Percentiles rank a stretch among this genome's conserved stretches.
Conservation (phyloP, 1,140 invertebrate genomes). For the Oncopeltus fasciatus region DNA sequence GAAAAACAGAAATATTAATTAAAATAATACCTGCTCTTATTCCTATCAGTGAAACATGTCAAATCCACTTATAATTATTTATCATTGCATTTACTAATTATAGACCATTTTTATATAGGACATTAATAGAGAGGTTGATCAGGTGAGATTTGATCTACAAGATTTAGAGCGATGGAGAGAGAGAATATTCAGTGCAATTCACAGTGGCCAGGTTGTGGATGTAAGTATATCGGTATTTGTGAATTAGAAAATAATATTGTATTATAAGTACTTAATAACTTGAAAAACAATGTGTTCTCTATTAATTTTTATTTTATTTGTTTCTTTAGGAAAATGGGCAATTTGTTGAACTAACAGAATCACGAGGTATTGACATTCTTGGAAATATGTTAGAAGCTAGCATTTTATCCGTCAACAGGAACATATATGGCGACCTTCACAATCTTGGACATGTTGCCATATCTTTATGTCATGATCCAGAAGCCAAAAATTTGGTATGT, state of each 20-base stretch:
- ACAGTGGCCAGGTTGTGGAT: constrained; percentile 42
- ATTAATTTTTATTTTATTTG: too few relatives aligned
- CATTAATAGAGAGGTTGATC: constrained; percentile 47
- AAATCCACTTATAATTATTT: too few relatives aligned
- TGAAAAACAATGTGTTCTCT: neutral
- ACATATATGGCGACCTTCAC: constrained; percentile 55
- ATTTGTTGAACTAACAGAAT: constrained; percentile 41
- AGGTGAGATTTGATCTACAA: constrained; percentile 46
- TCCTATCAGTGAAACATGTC: too few relatives aligned
- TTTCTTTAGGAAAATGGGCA: constrained; percentile 20
- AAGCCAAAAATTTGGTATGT: constrained; percentile 48
- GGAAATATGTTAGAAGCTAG: constrained; percentile 67
- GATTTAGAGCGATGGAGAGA: constrained; percentile 60
- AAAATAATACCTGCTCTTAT: too few relatives aligned
- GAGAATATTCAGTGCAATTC: constrained; percentile 56
- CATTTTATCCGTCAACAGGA: constrained; percentile 48
- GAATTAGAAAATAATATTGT: too few relatives aligned
- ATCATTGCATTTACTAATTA: too few relatives aligned
- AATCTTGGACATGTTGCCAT: constrained; percentile 55
- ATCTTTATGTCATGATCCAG: constrained; percentile 54
- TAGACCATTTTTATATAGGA: too few relatives aligned
- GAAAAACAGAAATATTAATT: too few relatives aligned
- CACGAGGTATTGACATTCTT: constrained; percentile 58
- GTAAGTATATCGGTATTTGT: constrained; percentile 29
- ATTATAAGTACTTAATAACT: neutral